Percentiles rank a stretch among this genome's conserved stretches.
phyloP scores from a whole-genome alignment of 2,113 vertebrate genomes.

The Salvator merianae region DNA sequence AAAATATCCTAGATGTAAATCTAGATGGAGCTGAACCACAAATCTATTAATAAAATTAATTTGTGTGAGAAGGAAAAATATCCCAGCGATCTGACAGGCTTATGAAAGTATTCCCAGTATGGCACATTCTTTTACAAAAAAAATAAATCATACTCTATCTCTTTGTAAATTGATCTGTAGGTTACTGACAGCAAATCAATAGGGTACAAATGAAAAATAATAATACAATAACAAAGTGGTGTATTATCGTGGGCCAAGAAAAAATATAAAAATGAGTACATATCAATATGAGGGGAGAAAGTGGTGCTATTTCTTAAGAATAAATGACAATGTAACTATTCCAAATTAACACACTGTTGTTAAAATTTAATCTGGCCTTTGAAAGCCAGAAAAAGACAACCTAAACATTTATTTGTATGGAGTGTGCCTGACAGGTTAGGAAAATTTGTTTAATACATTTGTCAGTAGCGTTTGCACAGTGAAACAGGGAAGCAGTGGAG shows the following conservation, averaged over 20 bases:
- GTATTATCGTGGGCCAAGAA: slow-evolving; percentile 51
- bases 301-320: slow-evolving; percentile 33
- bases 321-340: slow-evolving; percentile 42
- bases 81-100: slow-evolving; percentile 29
- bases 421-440: not conserved
- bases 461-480: too few species aligned
- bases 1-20: slow-evolving; percentile 32
- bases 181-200: slow-evolving; percentile 71
- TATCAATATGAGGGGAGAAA: slow-evolving; percentile 63
- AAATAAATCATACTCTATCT: slow-evolving; percentile 56
- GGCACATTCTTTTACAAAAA: slow-evolving; percentile 58
- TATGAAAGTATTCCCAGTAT: slow-evolving; percentile 42
- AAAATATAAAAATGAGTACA: slow-evolving; percentile 54
- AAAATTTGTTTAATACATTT: not conserved
- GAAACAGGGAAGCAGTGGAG: too few species aligned
- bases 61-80: slow-evolving; percentile 38
- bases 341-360: slow-evolving; percentile 47
- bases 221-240: slow-evolving; percentile 63
- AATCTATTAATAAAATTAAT: slow-evolving; percentile 4
- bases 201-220: slow-evolving; percentile 72
- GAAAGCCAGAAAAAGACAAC: slow-evolving; percentile 8
- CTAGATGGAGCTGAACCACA: not conserved
- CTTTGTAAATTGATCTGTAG: slow-evolving; percentile 69
- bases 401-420: slow-evolving; percentile 31
- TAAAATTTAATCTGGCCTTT: not conserved